Evolutionary conservation across 2,797 vertebrate species (phyloP), one percentile per base, ranked within the genome.

Genomic region (Hoplostethus atlanticus): DNA sequence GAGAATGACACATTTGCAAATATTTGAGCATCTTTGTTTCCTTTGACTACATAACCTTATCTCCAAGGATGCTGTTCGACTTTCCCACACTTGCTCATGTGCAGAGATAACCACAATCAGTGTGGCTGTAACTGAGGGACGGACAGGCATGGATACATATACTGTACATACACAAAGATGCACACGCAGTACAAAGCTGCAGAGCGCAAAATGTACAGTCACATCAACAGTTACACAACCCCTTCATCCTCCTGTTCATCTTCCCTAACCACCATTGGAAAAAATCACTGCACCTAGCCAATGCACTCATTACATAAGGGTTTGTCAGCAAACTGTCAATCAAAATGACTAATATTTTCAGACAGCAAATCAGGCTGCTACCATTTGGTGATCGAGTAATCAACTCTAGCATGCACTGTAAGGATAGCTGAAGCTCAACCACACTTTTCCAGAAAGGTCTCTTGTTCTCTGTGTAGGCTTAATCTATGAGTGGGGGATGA

Each of bases 311-410:
- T 47, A 47, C n/a, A 3, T 30, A 46, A 54, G 38, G 25, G 34
- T 44, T 52, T 46, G 21, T n/a, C 84, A 87, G 46, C 71, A 53
- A 34, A 13, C 3, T 64, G 71, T 47, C 73, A 40, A 13, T 71
- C 44, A 78, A 61, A 83, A 62, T 48, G 15, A 40, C 8, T 47
- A 10, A 25, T 59, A 42, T 17, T 21, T 17, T 42, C 17, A 25
- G n/a, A 6, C 17, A 53, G 51, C 21, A 25, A 63, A 58, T 30
- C 70, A 11, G 46, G 66, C 54, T 21, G 68, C 65, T 66, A 55
- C 69, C 70, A 77, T 73, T 71, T 57, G 46, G 12, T 53, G 53
- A 81, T 75, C 76, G 80, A 63, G 59, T 85, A 76, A 91, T 85
- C 72, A 67, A 60, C 42, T 69, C 21, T 21, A 73, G 59, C 28